Percentiles rank a stretch among this genome's conserved stretches.
phyloP scores from a whole-genome alignment of 2,888 invertebrate genomes.

The Palloptera scutellata region DNA sequence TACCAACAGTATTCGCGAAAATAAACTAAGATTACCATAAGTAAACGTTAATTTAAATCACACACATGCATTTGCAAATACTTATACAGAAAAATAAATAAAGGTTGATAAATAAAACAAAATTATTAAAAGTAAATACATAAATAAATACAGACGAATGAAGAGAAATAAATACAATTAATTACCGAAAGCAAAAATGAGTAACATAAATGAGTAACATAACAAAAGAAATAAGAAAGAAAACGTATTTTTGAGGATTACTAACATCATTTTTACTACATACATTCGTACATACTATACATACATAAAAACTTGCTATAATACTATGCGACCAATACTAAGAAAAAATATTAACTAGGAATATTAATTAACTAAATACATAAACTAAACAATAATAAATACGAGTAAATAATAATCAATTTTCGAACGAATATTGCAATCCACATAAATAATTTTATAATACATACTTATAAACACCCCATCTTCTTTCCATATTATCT shows the following conservation, averaged over 20 bases:
- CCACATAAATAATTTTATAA: constrained; percentile 22
- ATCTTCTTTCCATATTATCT: no score
- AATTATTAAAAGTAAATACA: constrained; percentile 2
- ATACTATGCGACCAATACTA: constrained; percentile 20
- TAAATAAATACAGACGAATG: constrained; percentile 6
- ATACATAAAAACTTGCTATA: constrained; percentile 12
- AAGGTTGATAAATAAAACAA: constrained; percentile 4
- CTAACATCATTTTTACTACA: constrained; percentile 17
- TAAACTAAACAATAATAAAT: background rate
- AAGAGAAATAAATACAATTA: constrained; percentile 11
- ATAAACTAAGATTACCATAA: background rate
- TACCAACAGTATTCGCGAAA: constrained; percentile 50
- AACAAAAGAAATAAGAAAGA: background rate
- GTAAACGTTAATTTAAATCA: background rate
- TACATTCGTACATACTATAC: constrained; percentile 24
- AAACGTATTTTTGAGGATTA: constrained; percentile 3
- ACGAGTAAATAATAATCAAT: background rate
- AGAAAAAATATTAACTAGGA: no score
- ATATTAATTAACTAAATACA: no score
- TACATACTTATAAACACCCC: constrained; percentile 8
- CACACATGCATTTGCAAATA: background rate
- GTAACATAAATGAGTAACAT: background rate
- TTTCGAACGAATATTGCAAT: constrained; percentile 27
- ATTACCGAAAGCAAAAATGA: constrained; percentile 18
- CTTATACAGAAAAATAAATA: background rate